A percentile compares a stretch with the other conserved stretches of the same genome.
Conservation (phyloP, 2,797 vertebrate genomes). For the Liparis tanakae region DNA sequence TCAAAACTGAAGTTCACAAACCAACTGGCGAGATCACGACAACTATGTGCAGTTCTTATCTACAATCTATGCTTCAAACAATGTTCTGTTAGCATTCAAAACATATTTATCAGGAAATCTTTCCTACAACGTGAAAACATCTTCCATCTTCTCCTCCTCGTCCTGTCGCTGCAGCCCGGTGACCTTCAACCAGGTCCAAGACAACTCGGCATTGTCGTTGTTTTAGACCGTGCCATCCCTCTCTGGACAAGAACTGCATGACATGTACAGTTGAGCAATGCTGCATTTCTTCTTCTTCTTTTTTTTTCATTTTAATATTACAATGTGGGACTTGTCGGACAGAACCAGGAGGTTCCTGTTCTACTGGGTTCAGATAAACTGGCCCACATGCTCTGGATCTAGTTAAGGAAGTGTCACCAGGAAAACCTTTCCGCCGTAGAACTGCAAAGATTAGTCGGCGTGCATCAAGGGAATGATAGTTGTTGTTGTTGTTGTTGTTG, state of each 20-base stretch:
- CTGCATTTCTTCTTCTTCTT: background rate
- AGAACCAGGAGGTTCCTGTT: background rate
- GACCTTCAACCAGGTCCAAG: background rate
- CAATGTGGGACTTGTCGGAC: background rate
- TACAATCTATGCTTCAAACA: background rate
- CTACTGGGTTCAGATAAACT: constrained; percentile 10
- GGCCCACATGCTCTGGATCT: constrained; percentile 21
- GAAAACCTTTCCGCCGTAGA: background rate
- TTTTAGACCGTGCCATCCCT: no score
- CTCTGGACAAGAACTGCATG: no score
- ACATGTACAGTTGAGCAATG: background rate
- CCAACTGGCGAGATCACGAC: background rate
- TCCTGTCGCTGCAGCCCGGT: no score
- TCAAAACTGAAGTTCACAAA: background rate
- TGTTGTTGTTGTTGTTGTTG: no score
- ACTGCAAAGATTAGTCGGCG: background rate
- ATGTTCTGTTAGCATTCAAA: background rate
- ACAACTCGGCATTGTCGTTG: background rate
- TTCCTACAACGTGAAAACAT: no score
- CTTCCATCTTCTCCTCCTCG: no score
- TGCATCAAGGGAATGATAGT: background rate
- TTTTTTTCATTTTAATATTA: background rate
- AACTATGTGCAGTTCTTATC: background rate
- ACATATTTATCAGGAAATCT: no score
- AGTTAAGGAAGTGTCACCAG: background rate